phyloP scores from a whole-genome alignment of 2,113 vertebrate species.

The Tamias sibiricus region DNA sequence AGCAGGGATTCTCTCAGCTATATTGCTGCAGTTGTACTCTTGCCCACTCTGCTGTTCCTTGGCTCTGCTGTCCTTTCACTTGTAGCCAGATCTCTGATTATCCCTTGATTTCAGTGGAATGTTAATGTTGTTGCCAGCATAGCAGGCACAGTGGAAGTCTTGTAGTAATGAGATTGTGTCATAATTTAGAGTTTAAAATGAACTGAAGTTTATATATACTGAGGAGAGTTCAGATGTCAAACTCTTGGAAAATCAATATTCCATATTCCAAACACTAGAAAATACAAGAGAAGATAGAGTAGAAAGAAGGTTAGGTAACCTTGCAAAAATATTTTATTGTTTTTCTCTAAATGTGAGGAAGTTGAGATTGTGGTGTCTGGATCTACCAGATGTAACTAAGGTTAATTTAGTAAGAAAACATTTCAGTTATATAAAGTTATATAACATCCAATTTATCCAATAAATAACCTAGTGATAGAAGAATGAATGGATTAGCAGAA shows the following conservation, averaged over 20 bases:
- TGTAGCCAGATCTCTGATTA: conserved; percentile 12
- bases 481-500: conserved; percentile 55
- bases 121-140: conserved; percentile 76
- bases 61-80: conserved; percentile 61
- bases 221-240: conserved; percentile 37
- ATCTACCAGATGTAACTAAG: conserved; percentile 48
- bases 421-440: conserved; percentile 19
- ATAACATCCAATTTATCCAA: not conserved
- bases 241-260: conserved; percentile 61
- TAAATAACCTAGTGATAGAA: conserved; percentile 37
- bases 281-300: conserved; percentile 11
- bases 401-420: conserved; percentile 52
- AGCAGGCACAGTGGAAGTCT: conserved; percentile 80
- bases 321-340: conserved; percentile 46
- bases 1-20: conserved; percentile 77
- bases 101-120: conserved; percentile 62
- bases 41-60: conserved; percentile 71
- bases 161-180: conserved; percentile 75
- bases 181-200: conserved; percentile 78
- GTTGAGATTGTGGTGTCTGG: conserved; percentile 62
- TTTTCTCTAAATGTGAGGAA: conserved; percentile 58
- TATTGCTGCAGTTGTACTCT: conserved; percentile 60
- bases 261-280: conserved; percentile 40
- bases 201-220: conserved; percentile 77
- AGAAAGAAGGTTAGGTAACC: conserved; percentile 37